Percentiles rank a stretch among this genome's conserved stretches.
Evolutionary conservation across 2,888 invertebrate genomes (phyloP).

Genomic region (Eurois occulta): DNA sequence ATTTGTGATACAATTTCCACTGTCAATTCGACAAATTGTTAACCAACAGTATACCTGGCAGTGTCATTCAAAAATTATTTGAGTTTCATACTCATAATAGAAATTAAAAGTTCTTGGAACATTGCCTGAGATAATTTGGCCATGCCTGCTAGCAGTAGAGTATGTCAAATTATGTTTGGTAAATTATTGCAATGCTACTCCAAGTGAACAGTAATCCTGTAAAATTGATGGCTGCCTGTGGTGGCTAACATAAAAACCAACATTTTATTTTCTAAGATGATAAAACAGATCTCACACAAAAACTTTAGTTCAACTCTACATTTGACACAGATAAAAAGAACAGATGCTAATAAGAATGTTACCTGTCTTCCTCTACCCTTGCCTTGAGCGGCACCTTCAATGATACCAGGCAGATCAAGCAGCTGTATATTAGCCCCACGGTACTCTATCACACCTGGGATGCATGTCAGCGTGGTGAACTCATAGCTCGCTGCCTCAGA

Average conservation of each 20-base stretch:
- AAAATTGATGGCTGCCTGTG: not conserved
- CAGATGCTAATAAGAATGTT: slow-evolving; percentile 2
- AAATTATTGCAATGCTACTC: not conserved
- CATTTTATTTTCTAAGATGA: not conserved
- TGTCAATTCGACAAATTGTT: not conserved
- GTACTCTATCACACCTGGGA: slow-evolving; percentile 99
- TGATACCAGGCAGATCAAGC: slow-evolving; percentile 99
- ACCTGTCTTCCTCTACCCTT: slow-evolving; percentile 97
- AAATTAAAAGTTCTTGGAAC: not conserved
- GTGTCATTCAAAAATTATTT: not conserved
- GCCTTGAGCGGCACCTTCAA: slow-evolving; percentile 99
- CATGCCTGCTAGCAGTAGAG: not conserved
- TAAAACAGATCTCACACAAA: not conserved
- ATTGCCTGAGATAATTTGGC: slow-evolving; percentile 2
- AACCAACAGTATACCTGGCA: not conserved
- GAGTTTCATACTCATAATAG: not conserved
- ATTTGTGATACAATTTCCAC: not conserved
- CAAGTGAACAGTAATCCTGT: not conserved
- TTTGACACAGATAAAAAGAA: not conserved
- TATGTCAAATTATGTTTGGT: not conserved
- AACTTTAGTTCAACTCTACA: not conserved
- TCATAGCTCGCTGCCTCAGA: slow-evolving; percentile 99
- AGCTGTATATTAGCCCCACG: slow-evolving; percentile 99
- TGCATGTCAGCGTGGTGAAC: slow-evolving; percentile 99
- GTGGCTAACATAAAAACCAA: not conserved